Base-by-base conservation (phyloP, 2,797 vertebrate species). In the Miichthys miiuy region DNA sequence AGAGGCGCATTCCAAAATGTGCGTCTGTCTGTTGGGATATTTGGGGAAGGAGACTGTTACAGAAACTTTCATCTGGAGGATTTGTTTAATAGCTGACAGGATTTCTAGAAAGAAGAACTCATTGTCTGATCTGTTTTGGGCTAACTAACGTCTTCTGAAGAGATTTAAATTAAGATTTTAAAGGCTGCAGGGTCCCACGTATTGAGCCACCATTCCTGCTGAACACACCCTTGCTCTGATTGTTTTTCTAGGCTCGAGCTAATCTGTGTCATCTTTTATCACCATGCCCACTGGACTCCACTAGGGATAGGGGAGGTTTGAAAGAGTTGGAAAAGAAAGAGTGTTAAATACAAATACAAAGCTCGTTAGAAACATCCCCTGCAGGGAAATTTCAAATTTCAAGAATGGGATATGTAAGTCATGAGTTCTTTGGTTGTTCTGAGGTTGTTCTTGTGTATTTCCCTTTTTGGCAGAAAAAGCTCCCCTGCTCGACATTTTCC, bases 211-310 rank as follows among this genome's bases (percentile, higher is more conserved):
- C 20, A 9, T 60, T 75, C 38, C 68, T 70, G 66, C 65, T 67
- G 41, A 74, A 68, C 27, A 44, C 46, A 13, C 6, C 17, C 27
- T 61, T 58, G 38, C 34, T 23, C 27, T 46, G 67, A 47, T 66
- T 77, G 52, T 70, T 92, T 77, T 84, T 81, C 87, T 85, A 14
- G 66, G 8, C 85, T 93, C 90, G 8, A 88, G 90, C 91, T 86
- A 82, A 88, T 93, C 77, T 85, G 67, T 68, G 75, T 80, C 61
- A 68, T 52, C 77, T 75, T 79, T 69, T 61, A 69, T 83, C 61
- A 56, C 51, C 67, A 75, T 63, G 47, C 70, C 84, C 72, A 66
- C 77, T 23, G 54, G 82, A 82, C 75, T 69, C 47, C 54, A 25
- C 47, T 57, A 16, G 68, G 27, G 47, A 23, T 68, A 74, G 63